phyloP scores from a whole-genome alignment of 2,797 vertebrate genomes.

The Etheostoma nigrum region DNA sequence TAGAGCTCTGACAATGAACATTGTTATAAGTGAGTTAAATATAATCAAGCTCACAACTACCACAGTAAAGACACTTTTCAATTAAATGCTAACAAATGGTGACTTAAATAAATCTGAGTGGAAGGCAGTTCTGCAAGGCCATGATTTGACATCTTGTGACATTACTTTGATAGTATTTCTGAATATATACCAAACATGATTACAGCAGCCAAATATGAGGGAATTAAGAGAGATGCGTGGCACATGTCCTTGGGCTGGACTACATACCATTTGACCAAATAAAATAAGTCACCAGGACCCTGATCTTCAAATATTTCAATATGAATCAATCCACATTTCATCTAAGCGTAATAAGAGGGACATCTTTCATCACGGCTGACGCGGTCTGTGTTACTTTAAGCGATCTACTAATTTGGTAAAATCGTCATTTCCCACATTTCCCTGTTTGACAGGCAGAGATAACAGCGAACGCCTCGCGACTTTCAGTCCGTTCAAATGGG shows the following conservation, averaged over 20 bases:
- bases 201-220: not conserved
- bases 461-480: slow-evolving; percentile 46
- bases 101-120: not conserved
- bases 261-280: no score
- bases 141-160: not conserved
- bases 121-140: not conserved
- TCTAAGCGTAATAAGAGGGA: slow-evolving; percentile 32
- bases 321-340: slow-evolving; percentile 18
- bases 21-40: not conserved
- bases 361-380: slow-evolving; percentile 28
- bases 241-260: not conserved
- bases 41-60: not conserved
- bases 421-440: slow-evolving; percentile 51
- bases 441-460: slow-evolving; percentile 60
- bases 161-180: not conserved
- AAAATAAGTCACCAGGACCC: not conserved
- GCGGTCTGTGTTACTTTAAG: slow-evolving; percentile 19
- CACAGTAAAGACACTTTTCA: not conserved
- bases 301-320: slow-evolving; percentile 23
- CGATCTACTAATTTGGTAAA: slow-evolving; percentile 54
- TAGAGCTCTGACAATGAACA: no score
- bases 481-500: slow-evolving; percentile 46
- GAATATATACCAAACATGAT: not conserved
- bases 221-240: not conserved
- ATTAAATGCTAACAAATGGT: not conserved